Evolutionary conservation across 2,113 vertebrate genomes (phyloP).

Genomic region (Archocentrus centrarchus): DNA sequence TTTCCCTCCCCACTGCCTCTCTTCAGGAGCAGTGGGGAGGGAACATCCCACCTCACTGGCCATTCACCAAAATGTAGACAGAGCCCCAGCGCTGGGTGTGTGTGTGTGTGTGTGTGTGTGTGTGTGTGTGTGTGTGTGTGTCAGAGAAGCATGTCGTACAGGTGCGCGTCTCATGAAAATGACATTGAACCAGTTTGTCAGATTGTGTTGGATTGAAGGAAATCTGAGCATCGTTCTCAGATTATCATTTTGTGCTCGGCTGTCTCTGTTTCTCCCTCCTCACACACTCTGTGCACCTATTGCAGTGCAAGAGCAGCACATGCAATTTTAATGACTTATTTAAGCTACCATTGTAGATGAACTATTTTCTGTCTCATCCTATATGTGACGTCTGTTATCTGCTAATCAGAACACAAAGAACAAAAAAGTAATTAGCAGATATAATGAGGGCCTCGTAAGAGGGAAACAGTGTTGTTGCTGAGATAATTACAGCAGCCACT

Average conservation of each 20-base stretch:
- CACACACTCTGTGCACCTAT: background rate
- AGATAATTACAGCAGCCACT: slow-evolving; percentile 64
- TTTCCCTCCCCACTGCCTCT: slow-evolving; percentile 76
- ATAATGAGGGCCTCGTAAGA: slow-evolving; percentile 60
- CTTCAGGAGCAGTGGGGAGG: slow-evolving; percentile 53
- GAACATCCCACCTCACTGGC: slow-evolving; percentile 21
- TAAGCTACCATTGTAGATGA: slow-evolving; percentile 29
- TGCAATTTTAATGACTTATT: slow-evolving; percentile 28
- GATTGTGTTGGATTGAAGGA: slow-evolving; percentile 47
- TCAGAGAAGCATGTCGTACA: background rate
- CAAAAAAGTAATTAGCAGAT: slow-evolving; percentile 68
- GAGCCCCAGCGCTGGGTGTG: slow-evolving; percentile 7
- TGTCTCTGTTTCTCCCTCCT: background rate
- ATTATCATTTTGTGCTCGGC: too few relatives aligned
- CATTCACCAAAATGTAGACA: slow-evolving; percentile 61
- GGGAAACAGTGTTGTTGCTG: slow-evolving; percentile 55
- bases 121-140: slow-evolving; percentile 15
- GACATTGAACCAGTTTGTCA: slow-evolving; percentile 48
- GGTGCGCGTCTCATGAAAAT: slow-evolving; percentile 25
- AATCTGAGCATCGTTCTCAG: slow-evolving; percentile 20
- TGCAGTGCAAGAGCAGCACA: background rate
- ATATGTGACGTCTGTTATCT: slow-evolving; percentile 47
- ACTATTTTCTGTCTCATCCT: slow-evolving; percentile 25
- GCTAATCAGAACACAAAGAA: slow-evolving; percentile 57
- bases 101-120: slow-evolving; percentile 10